Percentiles rank a stretch among this genome's conserved stretches.
Conservation (phyloP, 1,140 invertebrate species). For the Leguminivora glycinivorella region DNA sequence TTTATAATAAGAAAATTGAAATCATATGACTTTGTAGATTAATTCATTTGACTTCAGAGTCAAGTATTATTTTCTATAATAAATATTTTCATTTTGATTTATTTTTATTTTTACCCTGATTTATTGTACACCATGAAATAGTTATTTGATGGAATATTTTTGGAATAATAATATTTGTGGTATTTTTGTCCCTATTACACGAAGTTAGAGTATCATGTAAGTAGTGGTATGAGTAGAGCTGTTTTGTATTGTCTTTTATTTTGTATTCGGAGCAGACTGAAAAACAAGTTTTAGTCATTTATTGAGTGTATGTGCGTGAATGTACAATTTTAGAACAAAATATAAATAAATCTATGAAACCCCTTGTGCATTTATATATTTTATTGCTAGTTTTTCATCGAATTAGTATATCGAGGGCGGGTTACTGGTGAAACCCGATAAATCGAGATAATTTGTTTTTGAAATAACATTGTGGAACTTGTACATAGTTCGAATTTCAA, state of each 20-base stretch:
- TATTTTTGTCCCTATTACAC: conserved; percentile 35
- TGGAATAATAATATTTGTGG: conserved; percentile 14
- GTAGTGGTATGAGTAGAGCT: conserved; percentile 45
- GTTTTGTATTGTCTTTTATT: conserved; percentile 48
- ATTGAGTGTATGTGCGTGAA: conserved; percentile 71
- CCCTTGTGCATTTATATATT: conserved; percentile 20
- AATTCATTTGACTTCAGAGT: conserved; percentile 63
- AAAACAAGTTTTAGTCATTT: conserved; percentile 49
- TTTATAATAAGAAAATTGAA: conserved; percentile 66
- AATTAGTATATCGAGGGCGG: too few relatives aligned
- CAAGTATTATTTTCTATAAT: conserved; percentile 77
- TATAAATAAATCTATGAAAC: conserved; percentile 66
- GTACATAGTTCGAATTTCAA: too few relatives aligned
- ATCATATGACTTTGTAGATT: conserved; percentile 66
- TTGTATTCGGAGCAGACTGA: conserved; percentile 58
- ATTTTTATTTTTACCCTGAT: conserved; percentile 50
- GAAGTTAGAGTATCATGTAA: conserved; percentile 35
- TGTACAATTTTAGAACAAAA: conserved; percentile 72
- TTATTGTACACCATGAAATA: conserved; percentile 17
- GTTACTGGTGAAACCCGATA: too few relatives aligned
- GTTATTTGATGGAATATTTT: conserved; percentile 11
- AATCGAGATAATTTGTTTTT: too few relatives aligned
- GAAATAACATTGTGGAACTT: too few relatives aligned
- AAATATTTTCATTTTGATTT: conserved; percentile 68
- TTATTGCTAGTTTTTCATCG: neutral